Conservation (phyloP, 2,888 invertebrate species). For the Amblyteles armatorius region DNA sequence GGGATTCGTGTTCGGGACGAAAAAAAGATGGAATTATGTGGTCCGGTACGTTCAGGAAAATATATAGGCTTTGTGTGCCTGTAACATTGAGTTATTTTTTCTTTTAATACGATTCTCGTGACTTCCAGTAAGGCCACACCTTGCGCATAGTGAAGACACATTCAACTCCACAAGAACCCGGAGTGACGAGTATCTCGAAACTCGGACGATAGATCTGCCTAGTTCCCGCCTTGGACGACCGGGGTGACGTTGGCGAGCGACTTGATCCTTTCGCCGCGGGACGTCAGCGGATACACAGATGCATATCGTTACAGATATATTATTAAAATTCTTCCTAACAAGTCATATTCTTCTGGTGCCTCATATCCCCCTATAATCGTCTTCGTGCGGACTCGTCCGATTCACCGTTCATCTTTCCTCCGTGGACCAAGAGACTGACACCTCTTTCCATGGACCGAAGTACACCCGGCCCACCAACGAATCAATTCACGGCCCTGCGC, state of each 20-base stretch:
- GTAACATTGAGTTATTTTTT: not conserved
- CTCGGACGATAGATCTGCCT: conserved; percentile 23
- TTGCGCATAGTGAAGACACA: conserved; percentile 8
- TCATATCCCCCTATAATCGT: conserved; percentile 31
- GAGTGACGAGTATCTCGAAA: conserved; percentile 35
- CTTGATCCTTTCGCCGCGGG: conserved; percentile 62
- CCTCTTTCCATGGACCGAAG: too few species aligned
- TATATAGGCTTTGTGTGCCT: not conserved
- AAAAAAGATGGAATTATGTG: not conserved
- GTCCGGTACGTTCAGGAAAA: too few species aligned
- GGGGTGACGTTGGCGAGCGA: conserved; percentile 22
- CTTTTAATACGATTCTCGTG: not conserved
- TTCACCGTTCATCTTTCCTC: not conserved
- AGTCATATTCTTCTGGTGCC: conserved; percentile 62
- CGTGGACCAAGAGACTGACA: not conserved
- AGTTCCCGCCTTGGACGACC: conserved; percentile 17
- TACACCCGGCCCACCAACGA: not conserved
- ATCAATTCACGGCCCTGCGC: not conserved
- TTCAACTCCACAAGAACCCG: conserved; percentile 10
- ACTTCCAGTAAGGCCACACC: conserved; percentile 4
- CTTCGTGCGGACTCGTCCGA: not conserved
- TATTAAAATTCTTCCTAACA: conserved; percentile 61
- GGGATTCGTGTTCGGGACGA: not conserved
- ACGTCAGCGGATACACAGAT: conserved; percentile 50
- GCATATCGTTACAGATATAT: conserved; percentile 53